A percentile compares a stretch with the other conserved stretches of the same genome.
Conservation (phyloP, 2,113 vertebrate genomes). For the Catharus minimus region DNA sequence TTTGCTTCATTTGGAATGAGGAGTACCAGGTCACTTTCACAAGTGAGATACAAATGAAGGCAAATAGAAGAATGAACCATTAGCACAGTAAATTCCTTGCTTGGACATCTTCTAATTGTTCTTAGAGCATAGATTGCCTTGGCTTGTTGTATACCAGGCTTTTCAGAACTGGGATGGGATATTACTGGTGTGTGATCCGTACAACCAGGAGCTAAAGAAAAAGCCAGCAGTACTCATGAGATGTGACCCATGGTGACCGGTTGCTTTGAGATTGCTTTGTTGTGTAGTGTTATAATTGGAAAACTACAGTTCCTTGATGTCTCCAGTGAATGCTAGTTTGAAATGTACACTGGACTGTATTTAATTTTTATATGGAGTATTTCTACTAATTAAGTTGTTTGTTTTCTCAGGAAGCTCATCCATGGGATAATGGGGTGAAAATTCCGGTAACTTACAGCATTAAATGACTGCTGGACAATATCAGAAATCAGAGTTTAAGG, state of each 20-base stretch:
- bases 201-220: not conserved
- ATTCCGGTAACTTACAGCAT: not conserved
- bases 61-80: not conserved
- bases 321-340: not conserved
- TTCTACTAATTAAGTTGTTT: not conserved
- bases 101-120: not conserved
- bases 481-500: conserved; percentile 1
- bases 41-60: not conserved
- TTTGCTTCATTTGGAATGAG: not conserved
- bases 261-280: not conserved
- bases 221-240: not conserved
- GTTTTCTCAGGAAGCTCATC: conserved; percentile 9
- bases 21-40: not conserved
- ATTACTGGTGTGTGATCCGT: not conserved
- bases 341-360: not conserved
- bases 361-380: not conserved
- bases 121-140: not conserved
- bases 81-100: not conserved
- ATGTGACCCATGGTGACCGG: not conserved
- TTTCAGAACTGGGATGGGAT: not conserved
- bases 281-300: not conserved
- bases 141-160: not conserved
- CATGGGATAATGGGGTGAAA: not conserved
- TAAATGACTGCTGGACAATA: not conserved
- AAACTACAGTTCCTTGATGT: not conserved